phyloP scores from a whole-genome alignment of 2,888 invertebrate genomes.

The Lepidocyrtoides sp. region DNA sequence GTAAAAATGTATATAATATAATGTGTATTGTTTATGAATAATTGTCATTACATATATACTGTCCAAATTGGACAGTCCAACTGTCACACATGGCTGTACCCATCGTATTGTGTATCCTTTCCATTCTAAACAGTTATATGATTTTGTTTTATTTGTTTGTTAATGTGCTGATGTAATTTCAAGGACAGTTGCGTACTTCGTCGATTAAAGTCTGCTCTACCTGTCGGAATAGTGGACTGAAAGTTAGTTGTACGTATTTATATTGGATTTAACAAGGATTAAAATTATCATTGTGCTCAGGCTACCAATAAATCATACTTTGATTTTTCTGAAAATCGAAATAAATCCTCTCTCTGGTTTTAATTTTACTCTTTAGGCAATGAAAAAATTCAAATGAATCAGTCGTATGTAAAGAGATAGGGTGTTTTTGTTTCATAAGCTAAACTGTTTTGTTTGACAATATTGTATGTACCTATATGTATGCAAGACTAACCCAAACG shows the following conservation, averaged over 20 bases:
- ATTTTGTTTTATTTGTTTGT: too few species aligned
- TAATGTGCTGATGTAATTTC: too few species aligned
- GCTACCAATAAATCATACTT: conserved; percentile 56
- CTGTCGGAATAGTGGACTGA: not conserved
- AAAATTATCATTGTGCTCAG: conserved; percentile 63
- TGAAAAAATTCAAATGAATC: not conserved
- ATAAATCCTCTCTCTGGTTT: not conserved
- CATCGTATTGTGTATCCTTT: conserved; percentile 18
- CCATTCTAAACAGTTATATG: too few species aligned
- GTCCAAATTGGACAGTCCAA: too few species aligned
- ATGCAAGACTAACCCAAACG: too few species aligned
- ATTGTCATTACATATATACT: too few species aligned
- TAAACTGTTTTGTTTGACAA: not conserved
- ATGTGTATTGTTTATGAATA: not conserved
- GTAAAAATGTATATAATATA: not conserved
- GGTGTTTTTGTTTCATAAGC: too few species aligned
- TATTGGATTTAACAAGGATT: conserved; percentile 4
- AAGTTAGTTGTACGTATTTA: conserved; percentile 49
- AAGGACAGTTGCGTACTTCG: conserved; percentile 7
- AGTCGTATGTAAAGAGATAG: too few species aligned
- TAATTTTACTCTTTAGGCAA: not conserved
- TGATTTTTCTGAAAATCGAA: conserved; percentile 33
- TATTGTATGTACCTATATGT: too few species aligned
- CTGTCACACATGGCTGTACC: conserved; percentile 5
- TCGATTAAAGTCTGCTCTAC: too few species aligned